These are phyloP conservation scores for Pristionchus fissidentatus DNA, from an alignment of 2,888 invertebrate species.

Conservation along the genomic window DNA sequence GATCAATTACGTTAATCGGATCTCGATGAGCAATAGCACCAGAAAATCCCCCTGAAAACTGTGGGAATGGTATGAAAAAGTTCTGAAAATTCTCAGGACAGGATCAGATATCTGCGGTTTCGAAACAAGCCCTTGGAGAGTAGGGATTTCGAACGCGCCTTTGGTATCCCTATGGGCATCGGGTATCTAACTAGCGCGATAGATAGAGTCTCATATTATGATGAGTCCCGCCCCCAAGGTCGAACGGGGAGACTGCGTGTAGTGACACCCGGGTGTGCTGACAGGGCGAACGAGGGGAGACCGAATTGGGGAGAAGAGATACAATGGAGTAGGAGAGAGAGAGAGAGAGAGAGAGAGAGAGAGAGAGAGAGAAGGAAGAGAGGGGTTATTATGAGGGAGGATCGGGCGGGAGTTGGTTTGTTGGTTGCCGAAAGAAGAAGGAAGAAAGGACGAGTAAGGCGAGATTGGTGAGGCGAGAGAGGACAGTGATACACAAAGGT, in stretches of 20 bases:
- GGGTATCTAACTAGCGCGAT: too few relatives aligned
- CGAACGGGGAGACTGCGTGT: neutral
- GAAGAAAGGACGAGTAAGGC: too few relatives aligned
- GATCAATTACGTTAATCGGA: neutral
- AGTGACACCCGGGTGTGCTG: constrained; percentile 1
- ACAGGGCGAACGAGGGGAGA: neutral
- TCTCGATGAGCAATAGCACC: neutral
- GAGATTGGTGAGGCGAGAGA: too few relatives aligned
- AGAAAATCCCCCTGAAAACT: neutral
- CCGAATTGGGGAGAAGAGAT: neutral
- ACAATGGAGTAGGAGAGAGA: neutral
- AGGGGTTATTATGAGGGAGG: constrained; percentile 39
- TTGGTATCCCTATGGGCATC: too few relatives aligned
- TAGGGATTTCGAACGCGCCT: too few relatives aligned
- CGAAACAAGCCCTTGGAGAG: neutral
- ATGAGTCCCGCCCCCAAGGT: too few relatives aligned
- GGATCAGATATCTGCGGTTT: neutral
- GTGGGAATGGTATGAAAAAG: neutral
- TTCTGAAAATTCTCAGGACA: neutral
- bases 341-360: neutral
- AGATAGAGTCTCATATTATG: too few relatives aligned
- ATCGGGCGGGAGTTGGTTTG: too few relatives aligned
- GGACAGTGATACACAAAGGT: too few relatives aligned
- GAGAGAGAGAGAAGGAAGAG: constrained; percentile 1
- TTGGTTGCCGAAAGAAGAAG: too few relatives aligned